Base-by-base conservation (phyloP, 2,888 invertebrate species). In the Thereva nobilitata region DNA sequence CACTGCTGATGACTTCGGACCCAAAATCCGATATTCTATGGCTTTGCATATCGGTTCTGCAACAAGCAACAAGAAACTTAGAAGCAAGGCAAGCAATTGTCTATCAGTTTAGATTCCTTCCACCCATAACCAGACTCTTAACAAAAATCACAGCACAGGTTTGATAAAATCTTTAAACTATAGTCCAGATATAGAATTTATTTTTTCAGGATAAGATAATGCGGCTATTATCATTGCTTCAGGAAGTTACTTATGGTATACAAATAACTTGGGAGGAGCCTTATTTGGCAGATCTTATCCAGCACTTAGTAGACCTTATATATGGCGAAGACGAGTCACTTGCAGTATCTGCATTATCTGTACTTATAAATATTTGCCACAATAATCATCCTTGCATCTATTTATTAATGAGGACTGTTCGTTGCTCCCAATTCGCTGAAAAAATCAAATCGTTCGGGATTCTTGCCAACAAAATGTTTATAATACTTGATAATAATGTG, bases 191-290 rank as follows among this genome's bases (percentile, higher is more conserved):
- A 34, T 49, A 41, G 3, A 53, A 23, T 7, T 41, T 40, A n/a
- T 37, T 64, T 4, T 65, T 40, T 9, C 7, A 73, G 67, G 80
- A 80, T 49, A 77, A 78, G 6, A 70, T 75, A 7, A 73, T 75
- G 4, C 73, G 76, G 0, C 23, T 80, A 47, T 54, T 80, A 23
- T 66, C 73, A 0, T 72, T 80, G 34, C 57, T 80, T 38, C 80
- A 91, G 85, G 90, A 91, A 75, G 82, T 92, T 67, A 89, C 91
- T 0, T 91, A 90, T 73, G 91, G 91, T 38, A 89, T 91, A 12
- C 87, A 87, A 76, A 89, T 92, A 37, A 86, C 86, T 5, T 92
- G 91, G 91, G 90, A 91, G 76, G 90, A 92, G 74, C 89, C 91
- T 0, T 89, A 91, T 76, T 81, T 92, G 49, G 12, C 41, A 9